Conservation (phyloP, 1,140 invertebrate species). For the Zaprionus davidi region DNA sequence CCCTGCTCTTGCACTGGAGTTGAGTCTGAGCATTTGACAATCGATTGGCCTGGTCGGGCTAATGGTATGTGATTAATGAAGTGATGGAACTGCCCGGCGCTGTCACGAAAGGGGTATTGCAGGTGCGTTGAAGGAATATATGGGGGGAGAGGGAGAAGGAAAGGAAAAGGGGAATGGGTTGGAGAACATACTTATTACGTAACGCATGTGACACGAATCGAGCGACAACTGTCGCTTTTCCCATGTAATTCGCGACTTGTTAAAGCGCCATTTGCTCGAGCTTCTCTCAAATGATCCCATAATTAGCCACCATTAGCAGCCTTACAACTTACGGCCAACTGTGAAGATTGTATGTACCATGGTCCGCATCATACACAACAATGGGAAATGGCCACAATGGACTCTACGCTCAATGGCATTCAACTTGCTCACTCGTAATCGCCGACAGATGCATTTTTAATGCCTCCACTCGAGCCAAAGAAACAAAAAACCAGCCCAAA, state of each 20-base stretch:
- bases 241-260: constrained; percentile 38
- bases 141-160: neutral
- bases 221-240: constrained; percentile 25
- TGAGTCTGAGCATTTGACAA: constrained; percentile 61
- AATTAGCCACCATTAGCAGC: constrained; percentile 18
- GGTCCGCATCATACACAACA: constrained; percentile 10
- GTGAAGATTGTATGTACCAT: neutral
- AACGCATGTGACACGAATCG: constrained; percentile 1
- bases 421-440: constrained; percentile 14
- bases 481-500: neutral
- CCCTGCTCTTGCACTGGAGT: constrained; percentile 11
- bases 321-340: constrained; percentile 3
- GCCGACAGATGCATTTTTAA: constrained; percentile 40
- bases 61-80: constrained; percentile 75
- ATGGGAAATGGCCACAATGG: constrained; percentile 24
- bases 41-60: constrained; percentile 53
- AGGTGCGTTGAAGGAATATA: neutral
- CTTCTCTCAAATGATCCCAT: constrained; percentile 6
- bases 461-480: constrained; percentile 10
- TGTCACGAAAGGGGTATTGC: neutral
- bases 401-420: constrained; percentile 15
- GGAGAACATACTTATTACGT: constrained; percentile 18
- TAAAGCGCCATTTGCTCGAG: constrained; percentile 20
- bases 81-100: constrained; percentile 25
- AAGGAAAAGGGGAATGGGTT: neutral